Evolutionary conservation across 2,888 invertebrate genomes (phyloP), one percentile per base, ranked within the genome.

Genomic region (Cactoblastis cactorum): DNA sequence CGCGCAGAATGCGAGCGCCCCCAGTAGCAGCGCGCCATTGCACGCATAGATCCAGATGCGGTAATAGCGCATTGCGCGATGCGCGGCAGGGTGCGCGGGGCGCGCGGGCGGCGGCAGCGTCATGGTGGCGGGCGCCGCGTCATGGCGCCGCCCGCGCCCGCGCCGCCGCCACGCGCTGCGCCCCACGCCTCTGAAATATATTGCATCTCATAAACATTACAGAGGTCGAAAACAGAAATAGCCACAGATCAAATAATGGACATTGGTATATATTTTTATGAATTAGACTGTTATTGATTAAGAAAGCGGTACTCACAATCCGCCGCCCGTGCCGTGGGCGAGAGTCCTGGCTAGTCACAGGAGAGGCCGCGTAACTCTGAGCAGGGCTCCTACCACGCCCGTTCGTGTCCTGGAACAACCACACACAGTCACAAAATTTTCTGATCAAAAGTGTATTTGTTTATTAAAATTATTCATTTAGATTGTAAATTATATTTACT

Each of bases 21-120:
- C 95, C 69, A 95, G 93, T 83, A 96, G 91, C 83, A 96, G 92
- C 72, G 95, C 96, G 86, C 95, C 94, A 91, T 96, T 96, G 93
- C 96, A 96, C 82, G 95, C 95, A 92, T 96, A 96, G 82, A 96
- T 96, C 96, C 96, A 96, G 84, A 96, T 93, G 90, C 96, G 94
- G 90, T 95, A 95, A 91, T 95, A 95, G 92, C 95, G 90, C 85
- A 92, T 91, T 80, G 91, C 91, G 90, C 91, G 91, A 72, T 90
- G 90, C 82, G 91, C 91, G 80, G 86, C 82, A 72, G 85, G 83
- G 80, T 88, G 88, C 74, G 88, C 90, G 77, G 79, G 75, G 71
- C 74, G 83, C 82, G 91, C 82, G 85, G 88, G 83, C 91, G 91
- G 88, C 90, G 86, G 90, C 90, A 81, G 90, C 84, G 91, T 91